phyloP scores from a whole-genome alignment of 2,888 invertebrate genomes.

The Troglohyphantes excavatus region DNA sequence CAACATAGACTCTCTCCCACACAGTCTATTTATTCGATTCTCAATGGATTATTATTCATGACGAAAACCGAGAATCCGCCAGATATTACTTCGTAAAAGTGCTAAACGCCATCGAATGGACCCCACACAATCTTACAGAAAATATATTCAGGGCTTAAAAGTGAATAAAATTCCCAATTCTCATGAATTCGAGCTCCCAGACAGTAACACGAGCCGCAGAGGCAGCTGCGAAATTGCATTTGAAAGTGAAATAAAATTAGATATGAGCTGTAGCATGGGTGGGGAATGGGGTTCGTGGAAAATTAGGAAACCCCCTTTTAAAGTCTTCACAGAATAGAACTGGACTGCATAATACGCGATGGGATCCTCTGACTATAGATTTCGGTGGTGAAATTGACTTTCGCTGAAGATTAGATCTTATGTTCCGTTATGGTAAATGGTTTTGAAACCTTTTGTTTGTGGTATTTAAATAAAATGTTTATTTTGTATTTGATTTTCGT shows the following conservation, averaged over 20 bases:
- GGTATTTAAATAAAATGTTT: neutral
- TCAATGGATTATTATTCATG: no score
- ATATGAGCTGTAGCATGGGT: slow-evolving; percentile 32
- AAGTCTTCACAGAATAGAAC: slow-evolving; percentile 17
- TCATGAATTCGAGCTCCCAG: slow-evolving; percentile 22
- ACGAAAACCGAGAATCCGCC: no score
- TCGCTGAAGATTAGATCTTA: slow-evolving; percentile 1
- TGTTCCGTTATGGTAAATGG: neutral
- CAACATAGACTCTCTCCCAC: no score
- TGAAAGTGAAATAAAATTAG: slow-evolving; percentile 76
- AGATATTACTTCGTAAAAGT: neutral
- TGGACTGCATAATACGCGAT: neutral
- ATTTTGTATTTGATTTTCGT: no score
- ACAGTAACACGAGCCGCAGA: slow-evolving; percentile 19
- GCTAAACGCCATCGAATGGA: neutral
- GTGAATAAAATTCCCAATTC: slow-evolving; percentile 43
- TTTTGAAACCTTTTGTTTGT: neutral
- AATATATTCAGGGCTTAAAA: neutral
- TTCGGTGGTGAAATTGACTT: slow-evolving; percentile 4
- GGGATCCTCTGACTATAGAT: slow-evolving; percentile 13
- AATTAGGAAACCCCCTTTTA: slow-evolving; percentile 16
- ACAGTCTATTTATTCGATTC: no score
- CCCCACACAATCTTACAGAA: neutral
- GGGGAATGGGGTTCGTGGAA: slow-evolving; percentile 43
- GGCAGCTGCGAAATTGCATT: slow-evolving; percentile 61